phyloP scores from a whole-genome alignment of 2,888 invertebrate genomes.

The Pristionchus entomophagus region DNA sequence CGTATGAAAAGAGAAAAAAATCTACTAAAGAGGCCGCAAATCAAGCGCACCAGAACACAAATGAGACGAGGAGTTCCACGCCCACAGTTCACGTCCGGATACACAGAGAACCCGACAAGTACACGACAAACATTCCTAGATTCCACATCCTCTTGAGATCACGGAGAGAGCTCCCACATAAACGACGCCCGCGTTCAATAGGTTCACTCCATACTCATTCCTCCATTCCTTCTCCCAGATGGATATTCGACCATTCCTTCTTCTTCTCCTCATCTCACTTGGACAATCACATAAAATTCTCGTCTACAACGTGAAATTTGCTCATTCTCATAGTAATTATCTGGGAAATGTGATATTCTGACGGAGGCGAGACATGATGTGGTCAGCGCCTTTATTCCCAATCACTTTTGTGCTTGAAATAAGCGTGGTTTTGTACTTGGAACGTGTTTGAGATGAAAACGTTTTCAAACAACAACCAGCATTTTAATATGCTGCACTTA shows the following conservation, averaged over 20 bases:
- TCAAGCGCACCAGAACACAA: neutral
- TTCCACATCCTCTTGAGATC: neutral
- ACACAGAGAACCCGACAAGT: conserved; percentile 8
- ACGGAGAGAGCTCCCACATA: neutral
- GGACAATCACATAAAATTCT: neutral
- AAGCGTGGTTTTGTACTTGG: neutral
- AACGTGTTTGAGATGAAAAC: too few relatives aligned
- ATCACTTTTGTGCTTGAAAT: neutral
- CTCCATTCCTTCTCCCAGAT: neutral
- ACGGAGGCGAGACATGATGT: neutral
- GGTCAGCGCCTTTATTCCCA: neutral
- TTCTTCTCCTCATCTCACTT: neutral
- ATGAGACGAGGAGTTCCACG: neutral
- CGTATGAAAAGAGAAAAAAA: conserved; percentile 9
- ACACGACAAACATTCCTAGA: conserved; percentile 1
- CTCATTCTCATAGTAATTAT: conserved; percentile 18
- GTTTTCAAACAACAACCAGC: too few relatives aligned
- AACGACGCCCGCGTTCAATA: neutral
- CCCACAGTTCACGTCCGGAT: neutral
- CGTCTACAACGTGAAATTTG: conserved; percentile 34
- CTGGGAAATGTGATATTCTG: conserved; percentile 15
- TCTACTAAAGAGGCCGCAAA: too few relatives aligned
- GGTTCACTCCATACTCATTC: neutral
- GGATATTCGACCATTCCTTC: neutral
- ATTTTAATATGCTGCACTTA: too few relatives aligned